Conservation (phyloP, 2,797 vertebrate species). For the Denticeps clupeoides region DNA sequence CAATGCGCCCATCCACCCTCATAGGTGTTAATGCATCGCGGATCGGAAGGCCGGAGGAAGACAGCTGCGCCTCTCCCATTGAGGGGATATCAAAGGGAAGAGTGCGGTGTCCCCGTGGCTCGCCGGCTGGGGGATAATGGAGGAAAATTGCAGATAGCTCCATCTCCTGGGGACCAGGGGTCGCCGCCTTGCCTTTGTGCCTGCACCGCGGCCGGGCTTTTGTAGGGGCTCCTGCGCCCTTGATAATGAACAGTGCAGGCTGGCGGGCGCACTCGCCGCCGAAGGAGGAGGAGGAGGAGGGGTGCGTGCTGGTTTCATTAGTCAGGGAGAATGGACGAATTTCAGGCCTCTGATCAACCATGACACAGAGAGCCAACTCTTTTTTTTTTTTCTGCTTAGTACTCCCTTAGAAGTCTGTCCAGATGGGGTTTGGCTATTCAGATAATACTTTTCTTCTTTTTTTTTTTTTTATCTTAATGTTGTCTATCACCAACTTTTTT, state of each 20-base stretch:
- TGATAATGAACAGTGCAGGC: too few relatives aligned
- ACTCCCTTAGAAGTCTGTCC: constrained; percentile 40
- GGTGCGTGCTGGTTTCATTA: constrained; percentile 48
- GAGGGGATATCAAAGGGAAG: constrained; percentile 42
- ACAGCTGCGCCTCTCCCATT: constrained; percentile 25
- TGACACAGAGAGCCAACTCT: constrained; percentile 46
- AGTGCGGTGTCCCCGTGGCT: constrained; percentile 36
- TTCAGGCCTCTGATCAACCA: constrained; percentile 55
- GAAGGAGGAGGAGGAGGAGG: too few relatives aligned
- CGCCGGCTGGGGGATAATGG: constrained; percentile 41
- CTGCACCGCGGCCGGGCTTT: constrained; percentile 37
- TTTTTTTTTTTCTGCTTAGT: constrained; percentile 14
- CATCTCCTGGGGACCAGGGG: constrained; percentile 17
- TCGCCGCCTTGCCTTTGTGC: constrained; percentile 29
- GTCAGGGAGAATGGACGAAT: constrained; percentile 50
- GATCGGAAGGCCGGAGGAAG: constrained; percentile 2
- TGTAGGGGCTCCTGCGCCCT: too few relatives aligned
- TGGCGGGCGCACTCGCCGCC: constrained; percentile 28
- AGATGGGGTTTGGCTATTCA: constrained; percentile 52
- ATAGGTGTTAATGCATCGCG: constrained; percentile 21
- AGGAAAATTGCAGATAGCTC: constrained; percentile 40
- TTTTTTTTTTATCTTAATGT: too few relatives aligned
- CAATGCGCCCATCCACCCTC: constrained; percentile 16
- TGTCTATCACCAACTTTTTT: too few relatives aligned
- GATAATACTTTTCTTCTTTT: constrained; percentile 2